Base-by-base conservation (phyloP, 53 echinoderm and acorn worm genomes). In the Antedon mediterranea region DNA sequence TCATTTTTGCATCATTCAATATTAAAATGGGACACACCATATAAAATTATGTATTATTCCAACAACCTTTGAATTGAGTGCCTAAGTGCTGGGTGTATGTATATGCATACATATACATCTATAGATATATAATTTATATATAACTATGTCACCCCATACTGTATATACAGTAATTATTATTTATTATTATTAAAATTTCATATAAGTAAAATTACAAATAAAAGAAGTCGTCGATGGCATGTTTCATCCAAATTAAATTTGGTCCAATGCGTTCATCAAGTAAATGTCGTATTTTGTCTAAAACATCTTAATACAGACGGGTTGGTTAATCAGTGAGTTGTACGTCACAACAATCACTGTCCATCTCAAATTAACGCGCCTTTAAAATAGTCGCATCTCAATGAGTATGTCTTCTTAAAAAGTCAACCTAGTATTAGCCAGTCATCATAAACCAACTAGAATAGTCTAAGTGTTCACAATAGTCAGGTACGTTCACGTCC, bases 61-160 rank as follows among this genome's bases (percentile, higher is more conserved):
- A 57, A 57, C 57, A 57, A 1, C 23, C 23, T 57, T 57, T 23
- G 9, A 57, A 6, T 57, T 57, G 57, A 57, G 57, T 57, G 57
- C 57, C 3, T 2, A 11, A 2, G 57, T 57, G 57, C 57, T 76
- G 26, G 28, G 34, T 23, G 34, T 76, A 76, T 33, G 29, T 76
- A 33, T 4, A 4, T 76, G 34, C 34, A 76, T 76, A 76, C 26
- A 28, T 33, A 76, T 33, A 76, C 32, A 74, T 33, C 32, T 76
- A 76, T 31, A 74, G 74, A 30, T 30, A 74, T 74, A 74, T n/a
- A 76, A 76, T 23, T 33, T 76, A 76, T 23, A 76, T 33, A 76
- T 76, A 33, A 7, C 32, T 76, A 76, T 9, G 34, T 76, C 57
- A 57, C 57, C 14, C 57, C 57, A 57, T 57, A 57, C 57, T 15